Base-by-base conservation (phyloP, 2,797 vertebrate genomes). In the Benthosema pterotum region DNA sequence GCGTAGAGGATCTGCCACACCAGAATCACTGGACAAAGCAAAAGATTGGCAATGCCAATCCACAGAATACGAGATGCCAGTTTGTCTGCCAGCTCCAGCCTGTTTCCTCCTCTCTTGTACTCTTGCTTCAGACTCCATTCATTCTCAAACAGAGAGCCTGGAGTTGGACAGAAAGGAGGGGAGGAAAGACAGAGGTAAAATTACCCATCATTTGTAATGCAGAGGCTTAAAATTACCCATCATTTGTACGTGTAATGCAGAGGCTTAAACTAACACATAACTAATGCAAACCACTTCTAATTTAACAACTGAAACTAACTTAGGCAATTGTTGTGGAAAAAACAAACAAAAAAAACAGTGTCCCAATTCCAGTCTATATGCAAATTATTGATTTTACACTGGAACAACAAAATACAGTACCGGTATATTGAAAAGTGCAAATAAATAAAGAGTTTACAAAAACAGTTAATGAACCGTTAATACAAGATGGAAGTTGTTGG, bases 1-100 rank as follows among this genome's bases (percentile, higher is more conserved):
- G 98, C 97, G 0, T 99, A 97, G 48, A 99, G 96, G 78, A 99
- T 98, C 90, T 99, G 98, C 98, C 97, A 99, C 80, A 99, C 96
- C 62, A 99, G 93, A 78, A 99, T 96, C 61, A 99, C 95, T 0
- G 98, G 98, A 71, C 98, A 99, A 53, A 99, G 90, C 16, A 99
- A 91, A 75, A 99, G 94, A 88, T 99, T 99, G 67, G 98, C 96
- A 0, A 99, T 90, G 69, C 98, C 98, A 4, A 99, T 98, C 97
- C 96, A 99, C 69, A 99, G 87, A 75, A 99, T 99, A 50, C 97
- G 95, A 4, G 95, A 94, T 48, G 96, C 95, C 52, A 99, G 93
- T 57, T 94, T 93, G 71, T 99, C 94, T 1, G 98, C 96, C 72
- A 99, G 89, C 85, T 99, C 97, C 5, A 97, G 89, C n/a, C 96